Base-by-base conservation (phyloP, 2,888 invertebrate genomes). In the Sipha maydis region DNA sequence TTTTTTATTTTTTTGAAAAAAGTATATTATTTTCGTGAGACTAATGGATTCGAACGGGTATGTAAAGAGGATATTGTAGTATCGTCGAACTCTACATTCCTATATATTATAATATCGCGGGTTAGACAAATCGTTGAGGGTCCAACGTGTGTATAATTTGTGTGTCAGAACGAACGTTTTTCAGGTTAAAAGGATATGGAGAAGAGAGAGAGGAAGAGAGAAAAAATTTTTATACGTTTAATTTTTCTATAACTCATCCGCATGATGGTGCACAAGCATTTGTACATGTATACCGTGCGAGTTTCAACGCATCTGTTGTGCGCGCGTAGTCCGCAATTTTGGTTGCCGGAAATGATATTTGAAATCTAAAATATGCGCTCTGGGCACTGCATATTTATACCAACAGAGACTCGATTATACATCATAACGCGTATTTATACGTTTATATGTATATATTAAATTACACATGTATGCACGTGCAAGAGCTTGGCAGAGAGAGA, bases 101-200 rank as follows among this genome's bases (percentile, higher is more conserved):
- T 54, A 73, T 73, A 73, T 83, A 56, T 56, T n/a, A 82, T 71
- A 31, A 11, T n/a, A 69, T 28, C 69, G n/a, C 41, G 69, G 80
- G 28, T 38, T 19, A 19, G 75, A 56, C 73, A n/a, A 71, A 48
- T 25, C 69, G 21, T 69, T 34, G 73, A 34, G 83, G 71, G 31
- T 56, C 0, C n/a, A 56, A 48, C 69, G 83, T 73, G 56, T 83
- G 73, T 83, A 69, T 69, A 83, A 83, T 83, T 83, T 83, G 73
- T 56, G 56, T 75, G 75, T 83, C 83, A n/a, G 75, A 48, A 38
- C 7, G 56, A 56, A 71, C 82, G 31, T 25, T 61, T 25, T 48
- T 14, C 48, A 48, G 48, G 48, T 48, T 48, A 48, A 48, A 48
- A 48, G 61, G 69, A 54, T 71, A 71, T 71, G 48, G 69, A 11